Evolutionary conservation across 2,113 vertebrate species (phyloP).

Genomic region (Rhodinocichla rosea): DNA sequence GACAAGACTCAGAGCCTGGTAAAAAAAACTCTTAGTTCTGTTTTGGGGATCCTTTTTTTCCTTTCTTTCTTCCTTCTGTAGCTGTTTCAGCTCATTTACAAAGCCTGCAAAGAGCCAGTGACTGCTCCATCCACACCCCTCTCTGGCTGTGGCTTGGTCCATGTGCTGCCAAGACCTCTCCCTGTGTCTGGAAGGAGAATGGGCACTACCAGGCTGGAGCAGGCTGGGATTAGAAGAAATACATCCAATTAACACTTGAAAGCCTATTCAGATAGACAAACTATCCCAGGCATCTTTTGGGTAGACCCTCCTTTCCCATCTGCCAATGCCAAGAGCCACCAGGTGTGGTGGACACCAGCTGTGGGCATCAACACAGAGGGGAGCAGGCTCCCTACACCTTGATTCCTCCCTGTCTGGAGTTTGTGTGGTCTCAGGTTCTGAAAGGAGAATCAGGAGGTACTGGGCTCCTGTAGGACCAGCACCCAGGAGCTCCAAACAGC

Average conservation of each 20-base stretch:
- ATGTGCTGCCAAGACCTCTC: slow-evolving; percentile 18
- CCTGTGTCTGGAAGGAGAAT: slow-evolving; percentile 19
- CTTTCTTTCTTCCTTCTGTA: background rate
- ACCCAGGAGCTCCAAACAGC: background rate
- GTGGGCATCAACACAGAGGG: background rate
- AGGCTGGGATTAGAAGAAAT: background rate
- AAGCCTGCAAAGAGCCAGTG: background rate
- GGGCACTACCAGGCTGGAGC: background rate
- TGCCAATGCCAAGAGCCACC: background rate
- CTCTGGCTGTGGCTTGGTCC: background rate
- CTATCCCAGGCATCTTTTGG: background rate
- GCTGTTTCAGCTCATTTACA: background rate
- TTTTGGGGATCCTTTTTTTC: background rate
- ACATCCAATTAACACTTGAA: slow-evolving; percentile 13
- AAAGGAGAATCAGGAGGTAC: background rate
- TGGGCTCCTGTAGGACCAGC: background rate
- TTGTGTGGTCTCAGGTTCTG: background rate
- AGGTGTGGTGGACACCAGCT: fast-evolving
- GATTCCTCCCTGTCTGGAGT: background rate
- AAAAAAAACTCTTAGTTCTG: background rate
- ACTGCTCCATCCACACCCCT: background rate
- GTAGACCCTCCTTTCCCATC: background rate
- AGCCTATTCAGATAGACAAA: background rate
- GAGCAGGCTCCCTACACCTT: background rate
- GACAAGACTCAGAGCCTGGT: background rate